Evolutionary conservation across 2,888 invertebrate genomes (phyloP).

Genomic region (Protodeltote pygarga): DNA sequence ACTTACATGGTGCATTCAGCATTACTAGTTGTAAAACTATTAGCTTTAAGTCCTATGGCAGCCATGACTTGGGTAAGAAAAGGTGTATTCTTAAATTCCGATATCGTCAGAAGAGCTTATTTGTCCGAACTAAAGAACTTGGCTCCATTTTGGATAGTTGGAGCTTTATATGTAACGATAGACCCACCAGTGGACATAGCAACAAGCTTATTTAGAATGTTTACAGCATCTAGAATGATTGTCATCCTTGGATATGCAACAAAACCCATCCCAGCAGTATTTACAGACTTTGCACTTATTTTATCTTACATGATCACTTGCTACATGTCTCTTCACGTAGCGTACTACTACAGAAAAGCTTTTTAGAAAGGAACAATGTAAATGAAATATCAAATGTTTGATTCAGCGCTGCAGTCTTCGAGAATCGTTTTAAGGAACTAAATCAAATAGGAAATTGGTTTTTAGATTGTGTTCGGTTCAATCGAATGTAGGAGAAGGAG

Average conservation of each 20-base stretch:
- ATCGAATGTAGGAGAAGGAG: conserved; percentile 25
- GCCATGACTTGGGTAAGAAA: conserved; percentile 66
- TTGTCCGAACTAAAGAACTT: conserved; percentile 68
- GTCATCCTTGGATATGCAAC: conserved; percentile 60
- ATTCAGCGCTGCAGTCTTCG: conserved; percentile 16
- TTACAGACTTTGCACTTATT: conserved; percentile 62
- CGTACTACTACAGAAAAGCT: conserved; percentile 56
- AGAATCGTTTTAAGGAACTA: conserved; percentile 29
- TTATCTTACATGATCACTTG: conserved; percentile 63
- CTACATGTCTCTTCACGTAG: conserved; percentile 65
- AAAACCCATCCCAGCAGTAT: conserved; percentile 51
- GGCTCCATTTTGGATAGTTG: conserved; percentile 69
- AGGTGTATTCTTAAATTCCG: conserved; percentile 57
- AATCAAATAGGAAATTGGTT: conserved; percentile 42
- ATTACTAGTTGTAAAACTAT: conserved; percentile 61
- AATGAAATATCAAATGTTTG: conserved; percentile 28
- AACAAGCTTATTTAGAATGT: conserved; percentile 57
- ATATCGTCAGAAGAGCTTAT: conserved; percentile 62
- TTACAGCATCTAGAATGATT: conserved; percentile 53
- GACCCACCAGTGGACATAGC: conserved; percentile 48
- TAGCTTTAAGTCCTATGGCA: conserved; percentile 62
- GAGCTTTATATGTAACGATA: conserved; percentile 65
- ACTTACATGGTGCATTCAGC: conserved; percentile 69
- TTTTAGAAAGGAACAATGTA: conserved; percentile 34
- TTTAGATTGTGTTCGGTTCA: conserved; percentile 43